These are phyloP conservation scores for Cotesia congregata DNA, from an alignment of 2,888 invertebrate genomes.

Conservation along the genomic window DNA sequence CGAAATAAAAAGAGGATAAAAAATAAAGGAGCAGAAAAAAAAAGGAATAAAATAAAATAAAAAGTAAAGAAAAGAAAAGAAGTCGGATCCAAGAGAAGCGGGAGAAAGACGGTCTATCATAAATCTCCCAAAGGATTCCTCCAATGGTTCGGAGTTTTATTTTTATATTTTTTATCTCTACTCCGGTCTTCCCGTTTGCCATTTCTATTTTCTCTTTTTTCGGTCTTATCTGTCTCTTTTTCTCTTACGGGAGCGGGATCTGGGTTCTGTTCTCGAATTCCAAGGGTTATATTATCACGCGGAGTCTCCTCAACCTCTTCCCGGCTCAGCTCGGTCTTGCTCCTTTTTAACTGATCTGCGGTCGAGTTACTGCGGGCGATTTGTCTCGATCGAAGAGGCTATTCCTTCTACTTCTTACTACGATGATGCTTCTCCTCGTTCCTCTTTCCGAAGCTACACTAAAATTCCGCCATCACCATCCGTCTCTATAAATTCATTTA, in stretches of 20 bases:
- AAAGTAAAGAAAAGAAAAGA: background rate
- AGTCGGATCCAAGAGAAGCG: conserved; percentile 1
- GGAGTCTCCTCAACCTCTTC: conserved; percentile 14
- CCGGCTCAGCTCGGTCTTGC: background rate
- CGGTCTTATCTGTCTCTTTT: conserved; percentile 33
- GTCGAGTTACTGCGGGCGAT: conserved; percentile 54
- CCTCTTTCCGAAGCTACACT: conserved; percentile 12
- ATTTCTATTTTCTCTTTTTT: conserved; percentile 37
- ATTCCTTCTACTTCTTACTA: conserved; percentile 3
- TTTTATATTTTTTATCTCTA: conserved; percentile 37
- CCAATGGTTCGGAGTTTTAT: conserved; percentile 41
- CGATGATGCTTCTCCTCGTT: background rate
- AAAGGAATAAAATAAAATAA: background rate
- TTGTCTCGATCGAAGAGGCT: conserved; percentile 50
- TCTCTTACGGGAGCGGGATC: conserved; percentile 10
- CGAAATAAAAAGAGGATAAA: conserved; percentile 41
- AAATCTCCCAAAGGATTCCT: conserved; percentile 50
- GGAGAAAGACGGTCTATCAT: conserved; percentile 40
- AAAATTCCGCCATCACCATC: conserved; percentile 35
- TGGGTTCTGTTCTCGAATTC: conserved; percentile 27
- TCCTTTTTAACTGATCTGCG: conserved; percentile 30
- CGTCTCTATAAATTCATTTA: conserved; percentile 40
- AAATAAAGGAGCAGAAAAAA: background rate
- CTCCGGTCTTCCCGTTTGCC: conserved; percentile 33
- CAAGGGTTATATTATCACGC: conserved; percentile 35